Conservation (phyloP, 2,797 vertebrate genomes). For the Naso thynnoides region DNA sequence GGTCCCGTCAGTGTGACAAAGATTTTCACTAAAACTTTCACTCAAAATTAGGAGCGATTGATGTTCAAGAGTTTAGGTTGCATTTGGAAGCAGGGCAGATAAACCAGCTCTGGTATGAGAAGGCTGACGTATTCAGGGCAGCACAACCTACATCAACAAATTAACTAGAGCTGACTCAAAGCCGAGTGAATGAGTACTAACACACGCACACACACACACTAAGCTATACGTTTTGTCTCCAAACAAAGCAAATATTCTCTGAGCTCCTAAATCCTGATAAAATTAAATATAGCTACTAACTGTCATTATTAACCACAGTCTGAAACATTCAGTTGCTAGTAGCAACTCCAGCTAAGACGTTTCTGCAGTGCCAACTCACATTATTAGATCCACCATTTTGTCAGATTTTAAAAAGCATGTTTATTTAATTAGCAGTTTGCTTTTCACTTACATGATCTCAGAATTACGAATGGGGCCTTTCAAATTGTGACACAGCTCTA, state of each 20-base stretch:
- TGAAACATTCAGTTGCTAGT: background rate
- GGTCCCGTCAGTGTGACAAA: no score
- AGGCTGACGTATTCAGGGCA: slow-evolving; percentile 12
- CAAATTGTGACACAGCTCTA: no score
- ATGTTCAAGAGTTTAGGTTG: background rate
- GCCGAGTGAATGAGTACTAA: slow-evolving; percentile 13
- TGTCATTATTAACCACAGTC: background rate
- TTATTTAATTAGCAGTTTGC: no score
- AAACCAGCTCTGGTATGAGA: slow-evolving; percentile 1
- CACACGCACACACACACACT: background rate
- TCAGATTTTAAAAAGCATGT: no score
- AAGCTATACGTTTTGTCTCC: slow-evolving; percentile 4
- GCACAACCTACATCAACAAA: slow-evolving; percentile 18
- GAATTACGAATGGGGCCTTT: no score
- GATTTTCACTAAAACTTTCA: no score
- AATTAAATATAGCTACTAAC: background rate
- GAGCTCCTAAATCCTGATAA: background rate
- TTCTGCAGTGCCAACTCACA: background rate
- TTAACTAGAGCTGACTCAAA: slow-evolving; percentile 27
- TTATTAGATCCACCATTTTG: background rate
- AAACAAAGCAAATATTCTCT: background rate
- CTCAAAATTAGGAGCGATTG: no score
- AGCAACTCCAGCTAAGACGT: no score
- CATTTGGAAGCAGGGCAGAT: background rate
- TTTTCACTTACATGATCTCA: no score